Base-by-base conservation (phyloP, 64 coral and sea anemone species). In the Porites australiensis region DNA sequence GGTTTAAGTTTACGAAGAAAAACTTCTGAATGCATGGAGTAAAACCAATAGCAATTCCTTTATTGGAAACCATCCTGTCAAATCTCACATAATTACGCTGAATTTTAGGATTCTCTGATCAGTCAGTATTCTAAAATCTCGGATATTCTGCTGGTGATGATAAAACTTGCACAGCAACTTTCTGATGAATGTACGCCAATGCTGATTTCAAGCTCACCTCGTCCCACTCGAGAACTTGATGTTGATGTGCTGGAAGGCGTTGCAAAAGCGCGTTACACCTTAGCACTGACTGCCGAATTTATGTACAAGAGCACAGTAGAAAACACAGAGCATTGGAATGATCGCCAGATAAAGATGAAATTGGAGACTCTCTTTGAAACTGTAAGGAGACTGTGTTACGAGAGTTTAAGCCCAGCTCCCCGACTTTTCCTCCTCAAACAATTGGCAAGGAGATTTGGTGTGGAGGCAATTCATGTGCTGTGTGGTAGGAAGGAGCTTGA, bases 381-480 rank as follows among this genome's bases (percentile, higher is more conserved):
- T 64, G 79, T 61, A 6, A 82, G 57, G 43, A 13, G 18, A 61
- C 79, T 82, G 60, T 82, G 79, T 48, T 43, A 2, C 14, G 58
- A 65, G 60, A 61, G 58, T 0, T 37, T 43, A 1, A 82, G 79
- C 44, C 37, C 79, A 10, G 60, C 58, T 16, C 79, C 79, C 22
- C 58, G 8, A 55, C 14, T 90, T 13, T 90, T 66, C 58, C 50
- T 90, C 6, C 75, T 90, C 44, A 90, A 80, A 52, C 77, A 90
- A 64, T 64, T 90, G 51, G 76, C 68, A 13, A 90, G 88, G 53
- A 62, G 75, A 22, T 90, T 79, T 90, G 88, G 88, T 14, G 79
- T 90, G 23, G 88, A 90, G 6, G 79, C 45, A 4, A 64, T 90
- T 10, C 50, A 55, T 13, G 19, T 43, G 12, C 9, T 90, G 6